Base-by-base conservation (phyloP, 2,113 vertebrate species). In the Carollia perspicillata region DNA sequence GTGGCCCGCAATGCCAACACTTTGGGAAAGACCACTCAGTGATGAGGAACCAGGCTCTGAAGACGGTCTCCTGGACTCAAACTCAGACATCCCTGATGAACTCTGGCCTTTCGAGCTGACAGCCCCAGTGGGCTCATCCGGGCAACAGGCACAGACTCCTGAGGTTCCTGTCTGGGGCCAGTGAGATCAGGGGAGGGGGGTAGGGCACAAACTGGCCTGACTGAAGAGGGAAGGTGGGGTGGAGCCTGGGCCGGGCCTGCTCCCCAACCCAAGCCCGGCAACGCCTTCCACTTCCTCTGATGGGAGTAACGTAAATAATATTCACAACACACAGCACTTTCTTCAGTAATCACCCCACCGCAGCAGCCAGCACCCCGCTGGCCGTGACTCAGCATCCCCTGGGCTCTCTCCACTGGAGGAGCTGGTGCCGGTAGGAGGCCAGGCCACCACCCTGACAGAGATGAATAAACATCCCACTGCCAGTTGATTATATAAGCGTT, bases 1-100 rank as follows among this genome's bases (percentile, higher is more conserved):
- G 35, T 8, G 3, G n/a, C 11, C 49, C 65, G 40, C 40, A 17
- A 0, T 4, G 42, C 17, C 4, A 0, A 7, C 1, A 16, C 22
- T 22, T 58, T 71, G 26, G 20, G 89, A 26, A 55, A 23, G 5
- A 0, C 51, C 3, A 16, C 30, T 3, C 33, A 22, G 42, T 17
- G 51, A 60, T 17, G 6, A 44, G 33, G 30, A 11, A 3, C 6
- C 22, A 22, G 85, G 13, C 68, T 60, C 17, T 17, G 69, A 40
- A 28, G 63, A n/a, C 55, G 35, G 3, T 33, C 3, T 22, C 28
- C n/a, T 33, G 13, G 13, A 40, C 30, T 84, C 65, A 16, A 11
- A 49, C 11, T 8, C 47, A 80, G 78, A 44, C 30, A 3, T 22
- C 88, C 11, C 58, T 35, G 23, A n/a, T 1, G 14, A 33, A 51